Percentiles rank a stretch among this genome's conserved stretches.
Conservation (phyloP, 2,113 vertebrate genomes). For the Centrocercus urophasianus region DNA sequence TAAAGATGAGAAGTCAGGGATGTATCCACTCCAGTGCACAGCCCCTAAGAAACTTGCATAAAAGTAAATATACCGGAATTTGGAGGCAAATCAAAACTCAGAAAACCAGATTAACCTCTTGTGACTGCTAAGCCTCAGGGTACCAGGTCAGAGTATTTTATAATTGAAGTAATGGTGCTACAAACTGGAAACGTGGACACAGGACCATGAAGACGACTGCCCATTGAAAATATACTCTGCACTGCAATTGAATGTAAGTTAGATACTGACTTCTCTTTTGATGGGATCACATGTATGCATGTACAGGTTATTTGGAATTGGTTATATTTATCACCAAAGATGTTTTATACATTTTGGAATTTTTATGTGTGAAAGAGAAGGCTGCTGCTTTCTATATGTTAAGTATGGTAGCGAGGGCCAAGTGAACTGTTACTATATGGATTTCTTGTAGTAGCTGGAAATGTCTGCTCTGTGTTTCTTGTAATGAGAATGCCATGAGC, state of each 20-base stretch:
- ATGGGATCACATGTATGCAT: background rate
- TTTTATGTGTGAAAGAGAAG: constrained; percentile 46
- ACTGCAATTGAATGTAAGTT: background rate
- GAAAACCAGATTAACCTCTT: constrained; percentile 63
- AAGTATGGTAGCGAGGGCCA: background rate
- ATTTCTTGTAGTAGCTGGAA: constrained; percentile 28
- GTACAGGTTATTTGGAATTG: background rate
- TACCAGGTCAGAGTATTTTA: constrained; percentile 11
- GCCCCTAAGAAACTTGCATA: constrained; percentile 60
- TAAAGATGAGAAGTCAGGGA: background rate
- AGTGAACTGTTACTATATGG: background rate
- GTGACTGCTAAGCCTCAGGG: constrained; percentile 32
- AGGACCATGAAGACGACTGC: background rate
- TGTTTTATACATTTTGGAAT: background rate
- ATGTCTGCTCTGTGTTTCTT: constrained; percentile 9
- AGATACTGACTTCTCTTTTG: background rate
- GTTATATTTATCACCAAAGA: background rate
- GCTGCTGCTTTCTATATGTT: constrained; percentile 7
- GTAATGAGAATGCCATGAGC: background rate
- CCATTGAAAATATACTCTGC: background rate
- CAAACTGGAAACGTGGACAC: background rate
- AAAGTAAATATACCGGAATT: constrained; percentile 57
- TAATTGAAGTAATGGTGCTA: constrained; percentile 27
- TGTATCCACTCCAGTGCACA: constrained; percentile 60
- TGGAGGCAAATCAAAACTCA: constrained; percentile 59